Conservation (phyloP, 2,113 vertebrate species). For the Paedocypris sp. region DNA sequence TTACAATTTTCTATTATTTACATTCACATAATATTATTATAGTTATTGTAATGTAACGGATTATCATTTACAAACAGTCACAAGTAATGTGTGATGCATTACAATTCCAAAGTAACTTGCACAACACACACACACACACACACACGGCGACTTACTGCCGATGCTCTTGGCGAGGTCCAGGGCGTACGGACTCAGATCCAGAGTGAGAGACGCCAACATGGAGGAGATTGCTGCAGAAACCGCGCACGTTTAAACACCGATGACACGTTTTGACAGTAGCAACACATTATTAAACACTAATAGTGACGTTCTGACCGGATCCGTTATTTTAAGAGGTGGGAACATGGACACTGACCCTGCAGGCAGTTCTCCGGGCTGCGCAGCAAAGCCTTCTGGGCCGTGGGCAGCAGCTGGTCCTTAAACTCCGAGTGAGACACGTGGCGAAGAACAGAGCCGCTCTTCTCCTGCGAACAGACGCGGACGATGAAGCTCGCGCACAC, state of each 20-base stretch:
- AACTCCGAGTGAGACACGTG: conserved; percentile 83
- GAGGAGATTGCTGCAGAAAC: conserved; percentile 76
- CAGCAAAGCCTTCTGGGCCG: conserved; percentile 85
- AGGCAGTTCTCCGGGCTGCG: conserved; percentile 90
- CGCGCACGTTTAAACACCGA: no score
- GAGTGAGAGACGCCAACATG: conserved; percentile 76
- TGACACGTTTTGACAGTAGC: no score
- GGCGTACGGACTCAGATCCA: conserved; percentile 94
- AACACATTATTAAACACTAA: no score
- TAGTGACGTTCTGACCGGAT: not conserved
- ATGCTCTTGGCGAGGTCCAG: conserved; percentile 86
- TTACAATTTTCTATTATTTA: no score
- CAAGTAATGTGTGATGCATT: no score
- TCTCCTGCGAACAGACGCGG: conserved; percentile 58
- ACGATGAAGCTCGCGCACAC: not conserved
- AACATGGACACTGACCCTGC: conserved; percentile 69
- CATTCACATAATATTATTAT: no score
- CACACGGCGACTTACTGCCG: conserved; percentile 68
- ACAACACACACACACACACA: not conserved
- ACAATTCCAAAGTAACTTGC: not conserved
- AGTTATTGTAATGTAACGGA: no score
- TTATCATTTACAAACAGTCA: no score
- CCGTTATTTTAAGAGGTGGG: not conserved
- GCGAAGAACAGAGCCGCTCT: conserved; percentile 73
- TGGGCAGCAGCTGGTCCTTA: conserved; percentile 80